phyloP scores from a whole-genome alignment of 2,113 vertebrate species.

The Hydropotes inermis region DNA sequence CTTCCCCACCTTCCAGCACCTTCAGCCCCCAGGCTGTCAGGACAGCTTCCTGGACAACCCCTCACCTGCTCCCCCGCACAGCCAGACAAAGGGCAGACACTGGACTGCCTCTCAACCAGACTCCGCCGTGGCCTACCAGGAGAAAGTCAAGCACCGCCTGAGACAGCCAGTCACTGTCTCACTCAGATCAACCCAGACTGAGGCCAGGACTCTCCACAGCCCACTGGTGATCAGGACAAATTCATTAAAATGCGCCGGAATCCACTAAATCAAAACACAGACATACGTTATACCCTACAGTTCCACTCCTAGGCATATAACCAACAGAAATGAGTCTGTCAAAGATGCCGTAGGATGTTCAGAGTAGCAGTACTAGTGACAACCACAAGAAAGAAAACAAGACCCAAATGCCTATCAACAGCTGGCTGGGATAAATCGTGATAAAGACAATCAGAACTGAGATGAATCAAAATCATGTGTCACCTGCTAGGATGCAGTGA shows the following conservation, averaged over 20 bases:
- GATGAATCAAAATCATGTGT: neutral
- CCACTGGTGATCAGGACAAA: neutral
- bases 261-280: neutral
- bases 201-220: neutral
- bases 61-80: neutral
- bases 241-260: neutral
- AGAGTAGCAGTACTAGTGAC: neutral
- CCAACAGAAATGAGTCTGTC: neutral
- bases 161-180: neutral
- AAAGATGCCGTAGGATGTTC: neutral
- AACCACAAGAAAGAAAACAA: neutral
- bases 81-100: neutral
- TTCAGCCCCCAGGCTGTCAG: neutral
- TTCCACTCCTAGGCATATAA: neutral
- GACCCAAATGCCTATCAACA: neutral
- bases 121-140: neutral
- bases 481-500: neutral
- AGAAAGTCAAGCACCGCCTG: neutral
- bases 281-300: neutral
- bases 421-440: neutral
- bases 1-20: neutral
- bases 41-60: neutral
- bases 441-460: neutral
- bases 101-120: neutral
- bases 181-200: neutral